Conservation (phyloP, 2,888 invertebrate genomes). For the Amiota mariae region DNA sequence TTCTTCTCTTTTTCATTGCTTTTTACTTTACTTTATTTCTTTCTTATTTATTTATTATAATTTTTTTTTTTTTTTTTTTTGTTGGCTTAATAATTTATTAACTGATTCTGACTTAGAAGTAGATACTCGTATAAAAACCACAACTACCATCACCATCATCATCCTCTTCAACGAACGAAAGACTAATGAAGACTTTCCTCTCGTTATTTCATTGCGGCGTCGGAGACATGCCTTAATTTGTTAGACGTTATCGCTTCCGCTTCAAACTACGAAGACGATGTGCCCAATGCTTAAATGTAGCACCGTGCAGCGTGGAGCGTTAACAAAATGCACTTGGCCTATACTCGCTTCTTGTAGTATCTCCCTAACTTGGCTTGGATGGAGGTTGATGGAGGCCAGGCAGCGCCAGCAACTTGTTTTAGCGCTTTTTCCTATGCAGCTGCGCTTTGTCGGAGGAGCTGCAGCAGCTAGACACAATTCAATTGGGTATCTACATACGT, state of each 20-base stretch:
- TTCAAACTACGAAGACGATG: constrained; percentile 36
- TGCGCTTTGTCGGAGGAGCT: not conserved
- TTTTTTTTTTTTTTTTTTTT: constrained; percentile 9
- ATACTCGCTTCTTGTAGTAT: constrained; percentile 25
- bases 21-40: not conserved
- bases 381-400: not conserved
- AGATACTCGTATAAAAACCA: not conserved
- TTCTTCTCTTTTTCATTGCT: no score
- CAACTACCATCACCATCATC: constrained; percentile 20
- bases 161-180: not conserved
- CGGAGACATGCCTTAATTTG: constrained; percentile 63
- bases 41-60: not conserved
- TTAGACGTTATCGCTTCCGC: constrained; percentile 65
- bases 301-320: constrained; percentile 7
- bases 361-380: no score
- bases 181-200: constrained; percentile 58
- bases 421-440: constrained; percentile 1
- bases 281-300: not conserved
- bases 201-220: constrained; percentile 30
- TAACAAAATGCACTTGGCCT: constrained; percentile 53
- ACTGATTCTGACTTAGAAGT: constrained; percentile 9
- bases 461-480: not conserved
- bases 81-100: constrained; percentile 21
- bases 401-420: constrained; percentile 40
- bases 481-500: no score